phyloP scores from a whole-genome alignment of 2,888 invertebrate genomes.

The Eupithecia subumbrata region DNA sequence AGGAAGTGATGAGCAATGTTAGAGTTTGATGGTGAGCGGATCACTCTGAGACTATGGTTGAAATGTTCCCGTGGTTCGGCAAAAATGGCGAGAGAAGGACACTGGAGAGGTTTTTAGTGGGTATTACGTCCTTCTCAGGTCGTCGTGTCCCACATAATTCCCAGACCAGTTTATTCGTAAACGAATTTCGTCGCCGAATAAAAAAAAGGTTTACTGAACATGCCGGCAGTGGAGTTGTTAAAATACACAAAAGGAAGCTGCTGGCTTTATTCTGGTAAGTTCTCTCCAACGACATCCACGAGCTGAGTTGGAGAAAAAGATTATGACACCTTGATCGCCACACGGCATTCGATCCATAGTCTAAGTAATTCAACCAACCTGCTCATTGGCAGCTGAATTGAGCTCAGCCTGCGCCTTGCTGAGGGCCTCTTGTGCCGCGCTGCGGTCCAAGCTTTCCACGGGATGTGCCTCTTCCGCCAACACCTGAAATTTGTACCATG shows the following conservation, averaged over 20 bases:
- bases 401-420: slow-evolving; percentile 93
- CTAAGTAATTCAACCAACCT: slow-evolving; percentile 74
- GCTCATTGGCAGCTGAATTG: slow-evolving; percentile 91
- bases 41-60: too few relatives aligned
- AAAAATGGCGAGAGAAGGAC: too few relatives aligned
- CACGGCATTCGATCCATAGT: background rate
- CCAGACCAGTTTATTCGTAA: too few relatives aligned
- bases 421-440: slow-evolving; percentile 92
- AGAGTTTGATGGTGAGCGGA: too few relatives aligned
- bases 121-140: too few relatives aligned
- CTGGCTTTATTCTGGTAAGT: background rate
- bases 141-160: too few relatives aligned
- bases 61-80: too few relatives aligned
- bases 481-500: slow-evolving; percentile 80
- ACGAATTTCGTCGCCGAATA: too few relatives aligned
- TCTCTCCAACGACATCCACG: too few relatives aligned
- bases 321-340: background rate
- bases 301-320: background rate
- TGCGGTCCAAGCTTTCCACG: slow-evolving; percentile 91
- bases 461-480: slow-evolving; percentile 98
- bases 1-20: too few relatives aligned
- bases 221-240: background rate
- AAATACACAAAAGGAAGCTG: background rate
- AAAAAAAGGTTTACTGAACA: too few relatives aligned
- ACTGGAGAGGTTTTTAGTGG: too few relatives aligned